Evolutionary conservation across 2,797 vertebrate genomes (phyloP).

Genomic region (Chelon labrosus): DNA sequence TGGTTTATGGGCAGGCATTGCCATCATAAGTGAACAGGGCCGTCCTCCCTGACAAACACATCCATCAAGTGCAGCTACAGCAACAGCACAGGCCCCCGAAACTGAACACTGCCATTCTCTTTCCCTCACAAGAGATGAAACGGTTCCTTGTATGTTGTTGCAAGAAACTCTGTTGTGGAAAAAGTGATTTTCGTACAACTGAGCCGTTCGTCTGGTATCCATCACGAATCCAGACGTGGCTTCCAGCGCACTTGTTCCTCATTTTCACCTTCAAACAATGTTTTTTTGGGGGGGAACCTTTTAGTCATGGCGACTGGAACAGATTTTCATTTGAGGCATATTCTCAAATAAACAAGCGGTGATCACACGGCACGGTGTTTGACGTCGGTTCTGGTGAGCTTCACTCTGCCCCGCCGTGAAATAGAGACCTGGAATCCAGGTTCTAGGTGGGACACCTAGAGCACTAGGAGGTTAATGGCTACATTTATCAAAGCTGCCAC

Average conservation of each 20-base stretch:
- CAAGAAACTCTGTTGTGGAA: conserved; percentile 61
- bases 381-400: conserved; percentile 28
- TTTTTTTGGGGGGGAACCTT: conserved; percentile 32
- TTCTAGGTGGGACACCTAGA: conserved; percentile 73
- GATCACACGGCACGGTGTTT: conserved; percentile 23
- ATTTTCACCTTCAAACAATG: conserved; percentile 40
- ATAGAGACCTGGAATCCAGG: conserved; percentile 61
- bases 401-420: conserved; percentile 33
- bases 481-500: conserved; percentile 82
- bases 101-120: conserved; percentile 56
- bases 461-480: conserved; percentile 78
- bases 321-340: not conserved
- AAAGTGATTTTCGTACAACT: conserved; percentile 57
- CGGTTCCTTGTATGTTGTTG: conserved; percentile 54
- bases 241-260: conserved; percentile 39
- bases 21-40: conserved; percentile 82
- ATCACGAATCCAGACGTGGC: conserved; percentile 63
- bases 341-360: conserved; percentile 38
- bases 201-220: conserved; percentile 58
- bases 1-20: conserved; percentile 80
- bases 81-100: conserved; percentile 68
- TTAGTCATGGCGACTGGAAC: conserved; percentile 21
- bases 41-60: conserved; percentile 78
- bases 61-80: conserved; percentile 79
- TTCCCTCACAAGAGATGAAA: conserved; percentile 57